Base-by-base conservation (phyloP, 2,797 vertebrate genomes). In the Epinephelus awoara region DNA sequence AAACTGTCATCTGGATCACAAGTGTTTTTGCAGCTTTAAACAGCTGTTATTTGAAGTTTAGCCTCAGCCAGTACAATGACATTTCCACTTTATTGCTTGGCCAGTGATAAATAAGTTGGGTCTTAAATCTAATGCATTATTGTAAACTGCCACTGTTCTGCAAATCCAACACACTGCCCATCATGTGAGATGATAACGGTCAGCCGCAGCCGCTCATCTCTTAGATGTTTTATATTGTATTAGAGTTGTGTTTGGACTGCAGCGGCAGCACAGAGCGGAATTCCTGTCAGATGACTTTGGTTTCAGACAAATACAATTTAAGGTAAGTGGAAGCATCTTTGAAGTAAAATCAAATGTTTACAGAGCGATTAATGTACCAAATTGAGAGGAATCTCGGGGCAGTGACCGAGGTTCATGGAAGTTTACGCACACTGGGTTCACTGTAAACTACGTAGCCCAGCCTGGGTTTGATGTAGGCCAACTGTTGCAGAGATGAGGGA, bases 271-370 rank as follows among this genome's bases (percentile, higher is more conserved):
- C 82, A 57, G 65, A 80, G 64, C 84, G 44, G 49, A 84, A 88
- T 83, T 89, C 29, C 68, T 72, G 76, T 94, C 93, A 93, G 90
- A 88, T 94, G 94, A 94, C 86, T 91, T 75, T 27, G 67, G 57
- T 94, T 93, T 89, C 11, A 57, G 50, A 64, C 55, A 91, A 93
- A 92, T 80, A 78, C 76, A 83, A 93, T 94, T 94, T 87, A 65
- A 88, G 21, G 69, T 80, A 83, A 87, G 80, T 84, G 70, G 83
- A 54, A 58, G 50, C 19, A n/a, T 88, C 90, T 92, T 93, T 93
- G 80, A 94, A 94, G 93, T 83, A 82, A 91, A 34, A 94, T 94
- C 70, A 75, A 87, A 92, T 92, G 92, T 95, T 95, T 95, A 91
- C 88, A 80, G 82, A 93, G 85, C 9, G 25, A 84, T 85, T 88